phyloP scores from a whole-genome alignment of 2,797 vertebrate species.

The Parambassis ranga region DNA sequence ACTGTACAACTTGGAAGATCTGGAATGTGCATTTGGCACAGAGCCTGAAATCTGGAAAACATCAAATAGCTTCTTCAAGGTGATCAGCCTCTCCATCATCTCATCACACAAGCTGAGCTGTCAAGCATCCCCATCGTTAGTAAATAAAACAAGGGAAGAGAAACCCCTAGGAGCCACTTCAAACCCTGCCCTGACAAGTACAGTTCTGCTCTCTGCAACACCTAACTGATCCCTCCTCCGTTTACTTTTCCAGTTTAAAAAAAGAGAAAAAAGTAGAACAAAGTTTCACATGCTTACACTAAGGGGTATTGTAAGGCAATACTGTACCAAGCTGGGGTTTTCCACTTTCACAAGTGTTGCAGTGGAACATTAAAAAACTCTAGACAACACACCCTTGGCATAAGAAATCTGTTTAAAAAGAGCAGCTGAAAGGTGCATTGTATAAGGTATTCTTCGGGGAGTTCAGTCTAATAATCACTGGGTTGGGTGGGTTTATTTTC shows the following conservation, averaged over 20 bases:
- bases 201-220: slow-evolving; percentile 37
- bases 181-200: slow-evolving; percentile 58
- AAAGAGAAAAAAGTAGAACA: slow-evolving; percentile 38
- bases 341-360: slow-evolving; percentile 65
- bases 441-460: slow-evolving; percentile 66
- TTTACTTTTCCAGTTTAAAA: slow-evolving; percentile 53
- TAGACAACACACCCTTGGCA: slow-evolving; percentile 64
- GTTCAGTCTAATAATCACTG: slow-evolving; percentile 62
- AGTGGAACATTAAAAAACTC: slow-evolving; percentile 62
- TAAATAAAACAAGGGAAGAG: slow-evolving; percentile 55
- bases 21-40: slow-evolving; percentile 61
- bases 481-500: slow-evolving; percentile 63
- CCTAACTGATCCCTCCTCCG: slow-evolving; percentile 33
- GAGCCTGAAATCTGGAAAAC: slow-evolving; percentile 52
- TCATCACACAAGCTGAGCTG: slow-evolving; percentile 51
- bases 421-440: slow-evolving; percentile 73
- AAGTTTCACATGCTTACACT: slow-evolving; percentile 62
- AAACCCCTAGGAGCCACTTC: slow-evolving; percentile 47
- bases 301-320: slow-evolving; percentile 69
- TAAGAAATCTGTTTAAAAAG: slow-evolving; percentile 37
- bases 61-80: slow-evolving; percentile 62
- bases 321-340: slow-evolving; percentile 74
- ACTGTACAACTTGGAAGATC: slow-evolving; percentile 35
- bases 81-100: slow-evolving; percentile 53
- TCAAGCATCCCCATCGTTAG: slow-evolving; percentile 42